Conservation (phyloP, 2,888 invertebrate species). For the Dryomyza anilis region DNA sequence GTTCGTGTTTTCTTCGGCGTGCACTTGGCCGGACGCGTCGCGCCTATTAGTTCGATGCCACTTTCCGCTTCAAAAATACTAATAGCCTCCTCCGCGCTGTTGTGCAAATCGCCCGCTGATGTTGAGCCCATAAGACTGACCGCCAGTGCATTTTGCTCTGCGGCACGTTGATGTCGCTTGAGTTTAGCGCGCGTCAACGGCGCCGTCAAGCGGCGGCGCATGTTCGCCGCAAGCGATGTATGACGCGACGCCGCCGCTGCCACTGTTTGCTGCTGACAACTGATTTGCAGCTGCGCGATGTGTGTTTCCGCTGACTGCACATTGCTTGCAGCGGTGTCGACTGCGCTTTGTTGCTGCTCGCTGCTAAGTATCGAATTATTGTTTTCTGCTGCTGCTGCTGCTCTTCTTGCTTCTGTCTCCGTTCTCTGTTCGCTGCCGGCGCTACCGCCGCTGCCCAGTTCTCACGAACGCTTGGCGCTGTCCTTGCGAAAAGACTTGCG, state of each 20-base stretch:
- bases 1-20: background rate
- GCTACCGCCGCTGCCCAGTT: conserved; percentile 36
- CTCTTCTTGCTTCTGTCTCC: conserved; percentile 29
- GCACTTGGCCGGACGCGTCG: conserved; percentile 6
- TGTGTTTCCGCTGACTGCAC: no score
- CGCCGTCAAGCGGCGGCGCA: conserved; percentile 47
- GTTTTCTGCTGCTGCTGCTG: conserved; percentile 40
- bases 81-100: conserved; percentile 35
- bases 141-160: conserved; percentile 22
- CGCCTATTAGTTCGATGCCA: conserved; percentile 19
- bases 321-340: conserved; percentile 1
- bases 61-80: background rate
- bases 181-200: conserved; percentile 42
- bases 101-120: conserved; percentile 37
- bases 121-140: conserved; percentile 31
- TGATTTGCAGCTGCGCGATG: no score
- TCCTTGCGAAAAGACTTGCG: conserved; percentile 69
- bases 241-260: conserved; percentile 14
- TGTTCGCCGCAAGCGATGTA: conserved; percentile 24
- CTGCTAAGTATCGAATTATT: conserved; percentile 30
- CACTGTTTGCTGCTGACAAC: conserved; percentile 5
- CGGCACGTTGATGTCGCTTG: conserved; percentile 44
- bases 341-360: conserved; percentile 25
- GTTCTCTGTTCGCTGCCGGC: conserved; percentile 37
- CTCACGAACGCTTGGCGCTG: conserved; percentile 57